Base-by-base conservation (phyloP, 2,113 vertebrate genomes). In the Petromus typicus region DNA sequence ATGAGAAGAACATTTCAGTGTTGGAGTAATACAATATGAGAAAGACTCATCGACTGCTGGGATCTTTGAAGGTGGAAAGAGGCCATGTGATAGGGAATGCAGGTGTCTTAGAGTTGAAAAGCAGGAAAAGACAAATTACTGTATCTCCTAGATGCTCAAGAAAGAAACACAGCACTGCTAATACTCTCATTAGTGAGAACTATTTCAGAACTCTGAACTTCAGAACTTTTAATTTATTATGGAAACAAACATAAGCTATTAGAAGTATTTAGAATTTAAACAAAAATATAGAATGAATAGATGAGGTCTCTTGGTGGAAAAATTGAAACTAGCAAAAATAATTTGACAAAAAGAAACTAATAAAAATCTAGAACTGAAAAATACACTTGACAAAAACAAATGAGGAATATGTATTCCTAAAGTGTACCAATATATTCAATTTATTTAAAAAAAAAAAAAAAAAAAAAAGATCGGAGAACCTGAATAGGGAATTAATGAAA, bases 361-460 rank as follows among this genome's bases (percentile, higher is more conserved):
- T 23, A 54, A 82, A 67, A 88, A 89, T n/a, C 25, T 14, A 92
- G 37, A 92, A 59, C 79, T 66, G 43, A 64, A 94, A 79, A 84
- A 48, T n/a, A 61, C 0, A 66, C 59, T 66, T 73, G 43, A 83
- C 83, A 56, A 16, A 83, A 84, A 78, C 34, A 78, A 56, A 25
- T 73, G n/a, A n/a, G n/a, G n/a, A n/a, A n/a, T n/a, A n/a, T n/a
- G n/a, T n/a, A n/a, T n/a, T n/a, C n/a, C n/a, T n/a, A n/a, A n/a
- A n/a, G n/a, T n/a, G n/a, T n/a, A n/a, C n/a, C n/a, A n/a, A n/a
- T n/a, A n/a, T n/a, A n/a, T n/a, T n/a, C n/a, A n/a, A n/a, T n/a
- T n/a, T n/a, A n/a, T n/a, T n/a, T n/a, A n/a, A n/a, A n/a, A n/a
- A n/a, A n/a, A n/a, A n/a, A 71, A 4, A 57, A 22, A 2, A 66